Evolutionary conservation across 2,888 invertebrate genomes (phyloP).

Genomic region (Drosophila longiperda): DNA sequence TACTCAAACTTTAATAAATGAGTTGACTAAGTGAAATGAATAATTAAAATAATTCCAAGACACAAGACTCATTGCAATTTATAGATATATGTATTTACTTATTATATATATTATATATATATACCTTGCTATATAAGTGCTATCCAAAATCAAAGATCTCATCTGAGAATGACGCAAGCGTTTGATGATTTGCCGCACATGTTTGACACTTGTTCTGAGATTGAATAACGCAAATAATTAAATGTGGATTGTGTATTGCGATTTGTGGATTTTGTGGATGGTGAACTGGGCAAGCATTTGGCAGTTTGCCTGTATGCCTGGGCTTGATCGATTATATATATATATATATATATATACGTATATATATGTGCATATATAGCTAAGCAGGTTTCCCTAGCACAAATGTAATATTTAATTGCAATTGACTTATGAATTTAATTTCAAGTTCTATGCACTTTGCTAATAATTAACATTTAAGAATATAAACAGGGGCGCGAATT

Average conservation of each 20-base stretch:
- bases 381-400: constrained; percentile 46
- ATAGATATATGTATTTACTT: neutral
- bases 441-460: constrained; percentile 59
- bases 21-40: neutral
- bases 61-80: neutral
- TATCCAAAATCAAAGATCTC: constrained; percentile 7
- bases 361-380: constrained; percentile 50
- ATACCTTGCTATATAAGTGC: neutral
- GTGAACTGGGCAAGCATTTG: constrained; percentile 21
- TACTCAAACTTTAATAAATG: neutral
- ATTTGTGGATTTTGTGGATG: constrained; percentile 9
- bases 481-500: neutral
- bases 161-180: constrained; percentile 40
- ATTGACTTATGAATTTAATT: constrained; percentile 18
- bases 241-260: constrained; percentile 4
- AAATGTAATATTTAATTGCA: neutral
- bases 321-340: constrained; percentile 43
- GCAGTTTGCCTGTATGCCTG: constrained; percentile 24
- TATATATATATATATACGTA: constrained; percentile 27
- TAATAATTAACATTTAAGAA: constrained; percentile 48
- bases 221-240: neutral
- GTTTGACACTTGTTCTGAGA: constrained; percentile 41
- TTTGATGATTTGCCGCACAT: constrained; percentile 31
- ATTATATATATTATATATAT: neutral
- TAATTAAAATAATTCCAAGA: neutral